These are phyloP conservation scores for Gryon sp. DNA, from an alignment of 1,140 invertebrate genomes.

Conservation along the genomic window DNA sequence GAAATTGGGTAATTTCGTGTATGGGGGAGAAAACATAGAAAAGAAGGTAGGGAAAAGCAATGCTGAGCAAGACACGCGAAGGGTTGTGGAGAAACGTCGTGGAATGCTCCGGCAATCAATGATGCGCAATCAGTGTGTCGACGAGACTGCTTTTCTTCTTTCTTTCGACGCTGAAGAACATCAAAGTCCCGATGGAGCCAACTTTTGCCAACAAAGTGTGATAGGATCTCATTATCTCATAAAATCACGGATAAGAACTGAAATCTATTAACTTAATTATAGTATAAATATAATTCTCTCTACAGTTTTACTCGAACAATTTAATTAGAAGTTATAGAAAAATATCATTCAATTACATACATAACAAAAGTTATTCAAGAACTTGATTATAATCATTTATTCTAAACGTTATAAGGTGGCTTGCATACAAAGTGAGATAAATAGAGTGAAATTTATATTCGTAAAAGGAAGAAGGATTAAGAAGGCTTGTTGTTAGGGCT, in stretches of 20 bases:
- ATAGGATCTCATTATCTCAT: conserved; percentile 40
- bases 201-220: conserved; percentile 44
- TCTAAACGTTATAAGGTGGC: too few species aligned
- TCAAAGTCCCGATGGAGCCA: conserved; percentile 32
- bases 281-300: too few species aligned
- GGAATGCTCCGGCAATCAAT: conserved; percentile 56
- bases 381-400: too few species aligned
- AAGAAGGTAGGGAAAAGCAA: conserved; percentile 12
- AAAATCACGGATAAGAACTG: conserved; percentile 32
- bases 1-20: conserved; percentile 56
- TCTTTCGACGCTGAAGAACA: conserved; percentile 45
- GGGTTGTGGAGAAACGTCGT: conserved; percentile 33
- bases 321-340: too few species aligned
- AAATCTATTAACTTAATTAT: conserved; percentile 8
- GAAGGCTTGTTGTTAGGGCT: too few species aligned
- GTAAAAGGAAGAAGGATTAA: too few species aligned
- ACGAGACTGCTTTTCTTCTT: conserved; percentile 53
- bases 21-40: conserved; percentile 7
- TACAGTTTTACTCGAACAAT: too few species aligned
- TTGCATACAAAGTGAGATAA: too few species aligned
- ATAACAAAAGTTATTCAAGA: too few species aligned
- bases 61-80: conserved; percentile 51
- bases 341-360: too few species aligned
- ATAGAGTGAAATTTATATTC: too few species aligned
- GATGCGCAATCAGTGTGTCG: conserved; percentile 46